Evolutionary conservation across 2,888 invertebrate species (phyloP).

Genomic region (Dasysyrphus albostriatus): DNA sequence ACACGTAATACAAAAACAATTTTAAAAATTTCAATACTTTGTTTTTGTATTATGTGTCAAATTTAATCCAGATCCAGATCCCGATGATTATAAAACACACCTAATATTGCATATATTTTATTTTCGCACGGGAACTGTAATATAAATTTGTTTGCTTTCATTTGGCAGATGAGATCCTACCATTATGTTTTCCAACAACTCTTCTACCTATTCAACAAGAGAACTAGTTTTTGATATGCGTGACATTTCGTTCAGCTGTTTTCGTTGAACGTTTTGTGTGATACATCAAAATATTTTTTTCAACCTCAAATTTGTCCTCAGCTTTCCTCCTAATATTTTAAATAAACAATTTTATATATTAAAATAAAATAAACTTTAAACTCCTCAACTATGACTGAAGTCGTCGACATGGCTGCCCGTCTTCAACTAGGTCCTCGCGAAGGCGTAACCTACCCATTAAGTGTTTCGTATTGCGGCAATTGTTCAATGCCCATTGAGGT

Average conservation of each 20-base stretch:
- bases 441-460: constrained; percentile 92
- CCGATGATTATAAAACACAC: no score
- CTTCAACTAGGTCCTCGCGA: constrained; percentile 88
- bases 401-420: constrained; percentile 85
- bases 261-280: not conserved
- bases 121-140: no score
- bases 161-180: not conserved
- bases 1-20: no score
- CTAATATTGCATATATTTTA: no score
- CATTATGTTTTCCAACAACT: not conserved
- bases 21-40: no score
- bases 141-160: no score
- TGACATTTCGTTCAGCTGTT: constrained; percentile 34
- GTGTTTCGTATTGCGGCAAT: constrained; percentile 96
- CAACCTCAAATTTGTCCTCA: not conserved
- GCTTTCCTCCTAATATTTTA: not conserved
- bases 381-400: constrained; percentile 85
- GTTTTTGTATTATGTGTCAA: no score
- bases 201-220: rapidly evolving
- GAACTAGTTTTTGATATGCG: not conserved
- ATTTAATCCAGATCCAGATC: no score
- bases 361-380: not conserved
- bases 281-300: constrained; percentile 30
- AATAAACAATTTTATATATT: not conserved
- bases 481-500: constrained; percentile 97